A percentile compares a stretch with the other conserved stretches of the same genome.
Evolutionary conservation across 2,888 invertebrate species (phyloP).

Genomic region (Diplolepis rosae): DNA sequence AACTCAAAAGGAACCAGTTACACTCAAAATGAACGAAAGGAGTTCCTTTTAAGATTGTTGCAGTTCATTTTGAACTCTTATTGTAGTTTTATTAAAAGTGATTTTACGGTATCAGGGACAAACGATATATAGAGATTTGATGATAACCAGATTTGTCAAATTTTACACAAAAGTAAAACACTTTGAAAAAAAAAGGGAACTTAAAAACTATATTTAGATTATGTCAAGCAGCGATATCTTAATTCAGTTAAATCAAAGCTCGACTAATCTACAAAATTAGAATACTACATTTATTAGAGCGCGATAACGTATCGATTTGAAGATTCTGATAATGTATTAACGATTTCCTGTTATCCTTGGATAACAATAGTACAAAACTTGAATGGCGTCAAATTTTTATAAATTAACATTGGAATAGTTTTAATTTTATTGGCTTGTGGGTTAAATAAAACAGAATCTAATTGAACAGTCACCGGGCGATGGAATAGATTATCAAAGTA

Average conservation of each 20-base stretch:
- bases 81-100: no score
- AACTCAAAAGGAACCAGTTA: no score
- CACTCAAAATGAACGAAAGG: no score
- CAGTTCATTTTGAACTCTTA: no score
- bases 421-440: not conserved
- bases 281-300: constrained; percentile 8
- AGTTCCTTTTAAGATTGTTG: no score
- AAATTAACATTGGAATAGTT: not conserved
- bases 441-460: not conserved
- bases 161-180: no score
- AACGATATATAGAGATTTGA: no score
- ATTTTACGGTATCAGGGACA: no score
- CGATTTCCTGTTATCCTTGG: not conserved
- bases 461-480: not conserved
- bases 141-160: no score
- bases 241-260: constrained; percentile 7
- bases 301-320: not conserved
- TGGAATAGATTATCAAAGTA: constrained; percentile 1
- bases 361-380: no score
- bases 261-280: not conserved
- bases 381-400: no score
- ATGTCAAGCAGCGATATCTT: not conserved
- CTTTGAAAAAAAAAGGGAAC: no score
- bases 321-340: not conserved
- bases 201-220: not conserved